Percentiles rank a stretch among this genome's conserved stretches.
Evolutionary conservation across 2,113 vertebrate species (phyloP).

Genomic region (Anguilla rostrata): DNA sequence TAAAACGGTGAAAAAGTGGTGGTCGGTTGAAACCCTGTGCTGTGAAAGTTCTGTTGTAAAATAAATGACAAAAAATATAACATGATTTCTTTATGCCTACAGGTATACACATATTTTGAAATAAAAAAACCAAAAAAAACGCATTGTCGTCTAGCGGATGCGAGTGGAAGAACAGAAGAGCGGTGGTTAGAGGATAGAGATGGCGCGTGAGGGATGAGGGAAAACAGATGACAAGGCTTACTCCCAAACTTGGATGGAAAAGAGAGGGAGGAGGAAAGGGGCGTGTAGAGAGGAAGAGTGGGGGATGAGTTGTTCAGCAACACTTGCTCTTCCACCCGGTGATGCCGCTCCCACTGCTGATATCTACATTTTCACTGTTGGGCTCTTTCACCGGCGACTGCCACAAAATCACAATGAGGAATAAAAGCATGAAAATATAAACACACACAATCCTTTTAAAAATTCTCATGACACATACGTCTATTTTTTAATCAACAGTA

Average conservation of each 20-base stretch:
- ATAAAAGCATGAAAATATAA: not conserved
- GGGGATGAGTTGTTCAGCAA: slow-evolving; percentile 76
- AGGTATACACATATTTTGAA: slow-evolving; percentile 39
- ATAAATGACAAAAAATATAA: slow-evolving; percentile 81
- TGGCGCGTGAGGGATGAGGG: slow-evolving; percentile 46
- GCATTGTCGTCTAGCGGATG: slow-evolving; percentile 75
- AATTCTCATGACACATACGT: no score
- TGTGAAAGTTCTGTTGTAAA: slow-evolving; percentile 63
- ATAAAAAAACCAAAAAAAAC: slow-evolving; percentile 63
- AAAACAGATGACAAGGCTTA: slow-evolving; percentile 50
- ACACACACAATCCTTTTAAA: no score
- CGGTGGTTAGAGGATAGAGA: slow-evolving; percentile 50
- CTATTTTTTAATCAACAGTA: no score
- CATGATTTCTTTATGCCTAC: slow-evolving; percentile 81
- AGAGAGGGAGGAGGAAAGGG: slow-evolving; percentile 62
- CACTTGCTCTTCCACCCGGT: slow-evolving; percentile 98
- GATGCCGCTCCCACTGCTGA: slow-evolving; percentile 92
- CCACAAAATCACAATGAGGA: slow-evolving; percentile 31
- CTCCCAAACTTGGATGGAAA: not conserved
- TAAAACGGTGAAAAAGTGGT: slow-evolving; percentile 73
- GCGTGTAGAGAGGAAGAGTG: slow-evolving; percentile 57
- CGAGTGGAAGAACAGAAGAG: slow-evolving; percentile 69
- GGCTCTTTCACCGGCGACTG: slow-evolving; percentile 99
- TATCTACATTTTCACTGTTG: slow-evolving; percentile 99
- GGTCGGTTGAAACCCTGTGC: slow-evolving; percentile 59